Percentiles rank a stretch among this genome's conserved stretches.
These are phyloP conservation scores for Pseudachorutes palmiensis DNA, from an alignment of 1,140 invertebrate species.

Conservation along the genomic window DNA sequence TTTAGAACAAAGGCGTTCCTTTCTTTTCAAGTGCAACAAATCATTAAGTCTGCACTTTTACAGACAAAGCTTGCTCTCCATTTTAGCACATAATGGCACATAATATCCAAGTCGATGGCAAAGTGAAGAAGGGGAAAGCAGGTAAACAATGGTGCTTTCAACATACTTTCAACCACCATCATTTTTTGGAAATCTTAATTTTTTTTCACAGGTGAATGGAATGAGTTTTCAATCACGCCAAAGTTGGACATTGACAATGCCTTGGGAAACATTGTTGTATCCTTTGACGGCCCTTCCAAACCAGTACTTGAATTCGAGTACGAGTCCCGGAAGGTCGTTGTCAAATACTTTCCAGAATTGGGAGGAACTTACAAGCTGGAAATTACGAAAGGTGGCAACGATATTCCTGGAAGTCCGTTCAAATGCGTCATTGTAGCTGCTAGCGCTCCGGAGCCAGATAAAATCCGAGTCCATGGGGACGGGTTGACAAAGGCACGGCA, in stretches of 20 bases:
- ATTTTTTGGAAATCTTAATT: background rate
- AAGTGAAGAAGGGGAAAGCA: background rate
- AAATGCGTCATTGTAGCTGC: background rate
- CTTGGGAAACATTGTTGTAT: slow-evolving; percentile 8
- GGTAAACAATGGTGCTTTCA: background rate
- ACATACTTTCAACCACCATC: background rate
- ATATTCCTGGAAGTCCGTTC: slow-evolving; percentile 17
- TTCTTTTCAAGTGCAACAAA: too few relatives aligned
- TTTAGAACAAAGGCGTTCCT: too few relatives aligned
- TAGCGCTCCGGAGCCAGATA: slow-evolving; percentile 1
- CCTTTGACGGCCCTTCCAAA: slow-evolving; percentile 13
- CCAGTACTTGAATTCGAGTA: slow-evolving; percentile 13
- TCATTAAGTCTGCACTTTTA: too few relatives aligned
- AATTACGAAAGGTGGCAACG: slow-evolving; percentile 13
- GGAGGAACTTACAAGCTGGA: slow-evolving; percentile 1
- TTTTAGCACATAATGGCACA: too few relatives aligned
- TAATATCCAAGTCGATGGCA: background rate
- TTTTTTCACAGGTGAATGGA: slow-evolving; percentile 6
- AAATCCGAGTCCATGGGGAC: slow-evolving; percentile 10
- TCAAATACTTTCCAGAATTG: slow-evolving; percentile 4
- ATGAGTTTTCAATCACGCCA: background rate
- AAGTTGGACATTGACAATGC: slow-evolving; percentile 3
- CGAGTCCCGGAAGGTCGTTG: slow-evolving; percentile 2
- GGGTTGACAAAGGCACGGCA: background rate
- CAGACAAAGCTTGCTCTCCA: too few relatives aligned